These are phyloP conservation scores for Intellagama lesueurii DNA, from an alignment of 2,797 vertebrate genomes.

Conservation along the genomic window DNA sequence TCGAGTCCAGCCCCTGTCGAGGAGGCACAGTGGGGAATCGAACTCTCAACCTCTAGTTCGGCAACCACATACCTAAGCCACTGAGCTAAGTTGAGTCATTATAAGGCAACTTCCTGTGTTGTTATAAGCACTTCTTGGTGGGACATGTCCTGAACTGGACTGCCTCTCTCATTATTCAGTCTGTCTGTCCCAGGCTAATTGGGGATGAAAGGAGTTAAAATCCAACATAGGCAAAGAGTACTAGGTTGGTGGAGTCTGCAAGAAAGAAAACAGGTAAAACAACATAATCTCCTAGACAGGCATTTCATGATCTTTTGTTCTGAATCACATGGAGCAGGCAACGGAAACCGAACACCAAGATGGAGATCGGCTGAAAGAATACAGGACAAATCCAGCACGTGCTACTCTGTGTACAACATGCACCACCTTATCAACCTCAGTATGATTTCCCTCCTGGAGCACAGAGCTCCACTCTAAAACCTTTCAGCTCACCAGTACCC, in stretches of 20 bases:
- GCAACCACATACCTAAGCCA: too few relatives aligned
- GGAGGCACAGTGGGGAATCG: too few relatives aligned
- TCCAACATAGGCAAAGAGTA: neutral
- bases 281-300: neutral
- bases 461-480: slow-evolving; percentile 1
- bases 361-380: neutral
- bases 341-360: neutral
- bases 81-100: too few relatives aligned
- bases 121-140: too few relatives aligned
- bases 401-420: neutral
- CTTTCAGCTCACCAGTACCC: neutral
- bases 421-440: neutral
- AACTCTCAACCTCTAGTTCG: too few relatives aligned
- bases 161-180: neutral
- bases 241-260: neutral
- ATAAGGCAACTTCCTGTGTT: too few relatives aligned
- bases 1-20: too few relatives aligned
- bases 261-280: neutral
- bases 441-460: neutral
- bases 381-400: neutral
- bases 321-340: neutral
- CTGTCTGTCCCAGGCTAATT: neutral
- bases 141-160: neutral
- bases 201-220: neutral
- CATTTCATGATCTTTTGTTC: neutral